Evolutionary conservation across 2,797 vertebrate species (phyloP), one percentile per base, ranked within the genome.

Genomic region (Tarsius wallacei): DNA sequence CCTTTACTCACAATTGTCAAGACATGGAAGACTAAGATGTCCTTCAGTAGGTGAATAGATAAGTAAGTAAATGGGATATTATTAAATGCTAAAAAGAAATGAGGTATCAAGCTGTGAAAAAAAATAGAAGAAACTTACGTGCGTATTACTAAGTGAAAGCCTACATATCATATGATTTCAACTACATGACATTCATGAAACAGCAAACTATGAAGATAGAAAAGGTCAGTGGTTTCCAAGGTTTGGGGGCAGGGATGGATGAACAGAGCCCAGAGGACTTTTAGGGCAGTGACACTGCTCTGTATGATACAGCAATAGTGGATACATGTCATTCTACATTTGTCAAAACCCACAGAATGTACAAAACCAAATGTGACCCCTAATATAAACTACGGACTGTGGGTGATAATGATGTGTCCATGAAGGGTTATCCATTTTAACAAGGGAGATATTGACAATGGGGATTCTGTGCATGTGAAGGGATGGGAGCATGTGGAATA

Each of bases 371-470:
- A 5, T 13, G 31, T 19, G 15, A 5, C 2, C 42, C 57, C 73
- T 68, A 11, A 42, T 7, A 33, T n/a, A 42, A 22, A 15, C 26
- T 4, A 2, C 0, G 4, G 24, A 7, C 33, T 28, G 51, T 24
- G 76, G 16, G 24, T 31, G 26, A 24, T 7, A 47, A 31, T 11
- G 21, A 36, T 7, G 16, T 13, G 28, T 24, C 76, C 1, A 1
- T 11, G 7, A 17, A 17, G 33, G 17, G 21, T 28, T 33, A 13
- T 17, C 22, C 0, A 1, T 6, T 28, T 24, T 19, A 26, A 0
- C 6, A 55, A 19, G 33, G 26, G 24, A 5, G 31, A n/a, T 3
- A 2, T 12, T 33, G 21, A 31, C 1, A 42, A 24, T 21, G 5
- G 42, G 8, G 42, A 49, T 4, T 21, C 21, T 88, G 31, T 59